Conservation (phyloP, 2,888 invertebrate species). For the Acrobasis suavella region DNA sequence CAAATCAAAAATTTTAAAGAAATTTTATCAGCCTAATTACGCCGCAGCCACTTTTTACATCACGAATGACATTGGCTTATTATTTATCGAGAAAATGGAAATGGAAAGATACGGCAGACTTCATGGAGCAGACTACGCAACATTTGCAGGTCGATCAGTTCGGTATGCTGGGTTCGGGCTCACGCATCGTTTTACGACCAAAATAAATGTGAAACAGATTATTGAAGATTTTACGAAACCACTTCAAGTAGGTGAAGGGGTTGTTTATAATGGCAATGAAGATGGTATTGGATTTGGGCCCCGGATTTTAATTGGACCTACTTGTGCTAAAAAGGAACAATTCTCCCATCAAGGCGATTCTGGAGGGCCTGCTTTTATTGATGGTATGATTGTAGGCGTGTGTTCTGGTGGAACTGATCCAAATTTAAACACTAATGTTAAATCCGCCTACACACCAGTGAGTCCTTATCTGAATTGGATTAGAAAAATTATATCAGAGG, state of each 20-base stretch:
- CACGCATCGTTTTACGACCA: not conserved
- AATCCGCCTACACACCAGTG: not conserved
- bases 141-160: not conserved
- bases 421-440: not conserved
- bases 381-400: not conserved
- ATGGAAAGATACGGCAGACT: not conserved
- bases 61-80: not conserved
- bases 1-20: not conserved
- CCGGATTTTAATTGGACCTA: not conserved
- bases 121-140: not conserved
- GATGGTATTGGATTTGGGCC: not conserved
- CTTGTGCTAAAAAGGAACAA: not conserved
- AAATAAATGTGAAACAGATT: not conserved
- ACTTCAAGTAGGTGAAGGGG: not conserved
- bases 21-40: not conserved
- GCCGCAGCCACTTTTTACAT: accelerated
- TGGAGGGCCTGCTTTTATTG: not conserved
- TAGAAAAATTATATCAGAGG: not conserved
- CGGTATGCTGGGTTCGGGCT: not conserved
- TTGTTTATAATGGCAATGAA: not conserved
- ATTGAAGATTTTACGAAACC: not conserved
- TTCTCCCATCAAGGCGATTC: not conserved
- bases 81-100: not conserved
- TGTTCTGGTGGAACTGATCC: conserved; percentile 1
- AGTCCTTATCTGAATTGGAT: not conserved